These are phyloP conservation scores for Coilia nasus DNA, from an alignment of 2,797 vertebrate genomes.

Conservation along the genomic window DNA sequence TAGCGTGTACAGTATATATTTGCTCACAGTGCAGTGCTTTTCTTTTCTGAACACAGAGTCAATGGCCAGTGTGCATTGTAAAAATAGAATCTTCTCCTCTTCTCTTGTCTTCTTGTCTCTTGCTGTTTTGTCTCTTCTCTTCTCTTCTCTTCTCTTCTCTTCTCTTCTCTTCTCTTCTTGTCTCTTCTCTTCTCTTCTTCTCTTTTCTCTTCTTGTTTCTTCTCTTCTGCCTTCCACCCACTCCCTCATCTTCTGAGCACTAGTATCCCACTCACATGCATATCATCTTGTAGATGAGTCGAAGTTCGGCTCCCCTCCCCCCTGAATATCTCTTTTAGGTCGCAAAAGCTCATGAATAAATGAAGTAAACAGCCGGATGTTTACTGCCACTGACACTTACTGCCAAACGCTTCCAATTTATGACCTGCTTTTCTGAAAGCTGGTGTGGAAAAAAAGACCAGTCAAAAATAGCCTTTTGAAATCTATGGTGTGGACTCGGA, in stretches of 20 bases:
- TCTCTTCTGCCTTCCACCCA: neutral
- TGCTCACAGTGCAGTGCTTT: neutral
- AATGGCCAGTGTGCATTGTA: neutral
- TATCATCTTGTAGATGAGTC: neutral
- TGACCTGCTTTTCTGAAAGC: conserved; percentile 70
- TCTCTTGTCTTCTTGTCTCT: too few species aligned
- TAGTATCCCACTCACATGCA: conserved; percentile 18
- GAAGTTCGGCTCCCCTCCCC: neutral
- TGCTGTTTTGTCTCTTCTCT: too few species aligned
- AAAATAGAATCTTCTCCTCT: neutral
- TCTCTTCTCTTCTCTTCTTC: neutral
- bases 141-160: too few species aligned
- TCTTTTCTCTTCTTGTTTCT: neutral
- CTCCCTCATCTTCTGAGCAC: neutral
- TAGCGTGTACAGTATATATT: neutral
- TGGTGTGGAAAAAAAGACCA: neutral
- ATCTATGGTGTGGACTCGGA: neutral
- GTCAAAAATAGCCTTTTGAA: conserved; percentile 6
- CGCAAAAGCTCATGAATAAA: conserved; percentile 63
- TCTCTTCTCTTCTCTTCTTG: neutral
- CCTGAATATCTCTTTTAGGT: conserved; percentile 31
- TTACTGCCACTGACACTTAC: conserved; percentile 60
- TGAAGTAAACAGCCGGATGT: conserved; percentile 58
- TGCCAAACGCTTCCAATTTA: conserved; percentile 59
- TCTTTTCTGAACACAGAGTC: neutral